Evolutionary conservation across 2,888 invertebrate species (phyloP).

Genomic region (Unio pictorum): DNA sequence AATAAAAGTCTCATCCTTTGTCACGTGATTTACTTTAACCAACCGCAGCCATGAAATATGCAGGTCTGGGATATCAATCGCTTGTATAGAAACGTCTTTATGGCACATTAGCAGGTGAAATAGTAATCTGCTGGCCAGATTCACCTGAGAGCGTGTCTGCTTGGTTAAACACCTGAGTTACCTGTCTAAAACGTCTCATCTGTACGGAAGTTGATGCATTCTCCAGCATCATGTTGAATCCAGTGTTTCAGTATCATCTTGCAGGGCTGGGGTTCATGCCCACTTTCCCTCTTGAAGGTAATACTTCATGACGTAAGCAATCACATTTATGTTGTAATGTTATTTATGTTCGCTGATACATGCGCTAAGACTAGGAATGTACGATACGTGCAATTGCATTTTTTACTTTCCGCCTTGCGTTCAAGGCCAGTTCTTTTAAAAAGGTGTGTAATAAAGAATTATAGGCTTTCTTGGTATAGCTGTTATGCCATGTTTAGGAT

Average conservation of each 20-base stretch:
- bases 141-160: conserved; percentile 12
- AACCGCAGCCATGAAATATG: not conserved
- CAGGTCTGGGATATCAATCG: no score
- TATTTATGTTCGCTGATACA: no score
- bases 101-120: conserved; percentile 1
- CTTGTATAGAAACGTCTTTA: not conserved
- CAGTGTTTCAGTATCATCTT: conserved; percentile 57
- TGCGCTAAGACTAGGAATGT: not conserved
- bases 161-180: conserved; percentile 14
- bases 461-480: no score
- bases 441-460: no score
- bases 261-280: conserved; percentile 57
- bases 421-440: no score
- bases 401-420: no score
- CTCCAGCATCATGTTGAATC: conserved; percentile 46
- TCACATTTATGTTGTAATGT: not conserved
- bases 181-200: conserved; percentile 16
- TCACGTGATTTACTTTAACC: conserved; percentile 9
- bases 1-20: not conserved
- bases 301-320: conserved; percentile 1
- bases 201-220: not conserved
- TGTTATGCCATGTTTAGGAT: no score
- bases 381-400: not conserved
- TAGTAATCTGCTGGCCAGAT: conserved; percentile 6
- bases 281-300: conserved; percentile 59